phyloP scores from a whole-genome alignment of 2,888 invertebrate species.

The Epistrophe eligans region DNA sequence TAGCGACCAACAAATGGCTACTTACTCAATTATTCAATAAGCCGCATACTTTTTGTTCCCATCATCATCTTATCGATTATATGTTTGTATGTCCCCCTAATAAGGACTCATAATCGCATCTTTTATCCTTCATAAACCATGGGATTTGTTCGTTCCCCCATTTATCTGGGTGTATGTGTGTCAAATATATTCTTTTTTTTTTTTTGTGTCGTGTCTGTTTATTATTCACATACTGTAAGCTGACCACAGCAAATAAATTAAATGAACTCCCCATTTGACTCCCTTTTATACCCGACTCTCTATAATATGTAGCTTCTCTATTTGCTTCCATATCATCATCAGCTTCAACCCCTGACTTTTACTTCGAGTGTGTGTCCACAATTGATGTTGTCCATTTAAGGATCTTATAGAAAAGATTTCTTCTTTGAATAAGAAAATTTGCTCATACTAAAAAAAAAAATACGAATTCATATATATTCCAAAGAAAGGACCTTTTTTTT shows the following conservation, averaged over 20 bases:
- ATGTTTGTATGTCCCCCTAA: slow-evolving; percentile 64
- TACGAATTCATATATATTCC: slow-evolving; percentile 16
- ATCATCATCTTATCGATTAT: slow-evolving; percentile 60
- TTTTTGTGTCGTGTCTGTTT: slow-evolving; percentile 4
- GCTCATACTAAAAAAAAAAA: slow-evolving; percentile 41
- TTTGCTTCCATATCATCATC: slow-evolving; percentile 24
- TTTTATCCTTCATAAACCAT: slow-evolving; percentile 68
- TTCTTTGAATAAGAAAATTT: slow-evolving; percentile 30
- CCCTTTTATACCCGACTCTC: background rate
- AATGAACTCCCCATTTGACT: slow-evolving; percentile 37
- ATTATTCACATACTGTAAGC: slow-evolving; percentile 64
- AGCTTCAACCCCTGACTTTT: slow-evolving; percentile 51
- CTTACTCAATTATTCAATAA: slow-evolving; percentile 75
- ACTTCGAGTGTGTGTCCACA: slow-evolving; percentile 43
- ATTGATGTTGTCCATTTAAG: slow-evolving; percentile 51
- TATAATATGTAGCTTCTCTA: slow-evolving; percentile 4
- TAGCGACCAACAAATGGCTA: slow-evolving; percentile 57
- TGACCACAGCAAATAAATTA: slow-evolving; percentile 51
- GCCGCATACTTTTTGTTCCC: slow-evolving; percentile 54
- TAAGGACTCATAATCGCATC: slow-evolving; percentile 73
- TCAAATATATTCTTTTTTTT: slow-evolving; percentile 10
- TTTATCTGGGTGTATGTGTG: slow-evolving; percentile 31
- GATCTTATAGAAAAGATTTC: slow-evolving; percentile 38
- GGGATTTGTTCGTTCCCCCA: slow-evolving; percentile 52
- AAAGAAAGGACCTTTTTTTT: slow-evolving; percentile 56